Evolutionary conservation across 2,113 vertebrate species (phyloP), one percentile per base, ranked within the genome.

Genomic region (Oxyruncus cristatus): DNA sequence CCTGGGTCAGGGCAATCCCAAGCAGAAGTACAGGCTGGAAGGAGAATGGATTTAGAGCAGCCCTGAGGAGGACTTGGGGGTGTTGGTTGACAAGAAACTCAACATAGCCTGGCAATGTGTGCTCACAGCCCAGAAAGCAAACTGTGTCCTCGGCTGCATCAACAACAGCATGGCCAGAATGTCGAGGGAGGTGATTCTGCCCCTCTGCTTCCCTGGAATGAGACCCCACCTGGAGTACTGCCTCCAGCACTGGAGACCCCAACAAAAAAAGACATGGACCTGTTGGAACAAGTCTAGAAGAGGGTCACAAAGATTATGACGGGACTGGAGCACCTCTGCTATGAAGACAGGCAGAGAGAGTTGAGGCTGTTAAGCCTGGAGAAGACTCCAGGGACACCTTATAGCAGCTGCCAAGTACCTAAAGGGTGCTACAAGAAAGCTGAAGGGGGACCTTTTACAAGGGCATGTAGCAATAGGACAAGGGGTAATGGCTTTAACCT

Each of bases 121-220:
- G 0, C 32, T 42, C 0, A 0, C 41, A 49, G 12, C 35, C 41
- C 17, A 41, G 39, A 63, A 63, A 30, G 19, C 26, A 37, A 32
- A 0, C 5, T 0, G 0, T 6, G 5, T 27, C 41, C 35, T 35
- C 17, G 6, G 21, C 41, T 56, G 41, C 4, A 2, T 35, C 55
- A 35, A 35, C 53, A 70, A 9, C 17, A 19, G 26, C 1, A 0
- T 47, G 41, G 14, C 41, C 79, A 49, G 63, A 32, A 32, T 21
- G 41, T 35, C 12, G 2, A 42, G 14, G 20, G n/a, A 55, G 21
- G 7, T 23, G 55, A 42, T 76, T 47, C 62, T 84, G 32, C 49
- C 6, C 1, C 47, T 83, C 47, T 68, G 5, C n/a, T 70, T 35
- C 62, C 26, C 26, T 42, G 41, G 27, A 41, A 27, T 33, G 26